A percentile compares a stretch with the other conserved stretches of the same genome.
Evolutionary conservation across 2,113 vertebrate species (phyloP).

Genomic region (Donacobius atricapilla): DNA sequence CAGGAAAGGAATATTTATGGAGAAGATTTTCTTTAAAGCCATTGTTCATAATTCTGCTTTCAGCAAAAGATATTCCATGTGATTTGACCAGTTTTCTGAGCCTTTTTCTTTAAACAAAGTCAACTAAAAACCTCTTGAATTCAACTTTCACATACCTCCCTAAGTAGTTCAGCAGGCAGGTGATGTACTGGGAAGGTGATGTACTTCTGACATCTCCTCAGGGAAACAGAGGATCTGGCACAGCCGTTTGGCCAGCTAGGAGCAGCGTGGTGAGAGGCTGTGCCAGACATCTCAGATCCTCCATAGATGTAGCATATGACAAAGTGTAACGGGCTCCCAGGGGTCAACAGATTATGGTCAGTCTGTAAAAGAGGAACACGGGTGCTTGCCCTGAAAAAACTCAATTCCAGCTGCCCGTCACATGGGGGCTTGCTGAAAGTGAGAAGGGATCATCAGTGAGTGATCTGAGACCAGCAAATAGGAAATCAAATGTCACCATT

Average conservation of each 20-base stretch:
- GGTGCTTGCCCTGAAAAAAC: not conserved
- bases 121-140: not conserved
- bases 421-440: not conserved
- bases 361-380: not conserved
- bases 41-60: not conserved
- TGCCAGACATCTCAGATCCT: not conserved
- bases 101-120: not conserved
- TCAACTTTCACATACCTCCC: not conserved
- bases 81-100: not conserved
- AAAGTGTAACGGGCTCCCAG: not conserved
- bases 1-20: not conserved
- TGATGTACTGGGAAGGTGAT: not conserved
- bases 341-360: no score
- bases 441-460: not conserved
- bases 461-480: not conserved
- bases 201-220: not conserved
- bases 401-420: not conserved
- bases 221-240: not conserved
- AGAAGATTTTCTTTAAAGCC: not conserved
- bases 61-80: not conserved
- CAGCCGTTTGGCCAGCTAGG: not conserved
- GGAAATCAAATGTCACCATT: not conserved
- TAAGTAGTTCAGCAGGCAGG: not conserved
- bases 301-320: not conserved
- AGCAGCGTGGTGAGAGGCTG: not conserved